Evolutionary conservation across 1,140 invertebrate genomes (phyloP).

Genomic region (Eupristina koningsbergeri): DNA sequence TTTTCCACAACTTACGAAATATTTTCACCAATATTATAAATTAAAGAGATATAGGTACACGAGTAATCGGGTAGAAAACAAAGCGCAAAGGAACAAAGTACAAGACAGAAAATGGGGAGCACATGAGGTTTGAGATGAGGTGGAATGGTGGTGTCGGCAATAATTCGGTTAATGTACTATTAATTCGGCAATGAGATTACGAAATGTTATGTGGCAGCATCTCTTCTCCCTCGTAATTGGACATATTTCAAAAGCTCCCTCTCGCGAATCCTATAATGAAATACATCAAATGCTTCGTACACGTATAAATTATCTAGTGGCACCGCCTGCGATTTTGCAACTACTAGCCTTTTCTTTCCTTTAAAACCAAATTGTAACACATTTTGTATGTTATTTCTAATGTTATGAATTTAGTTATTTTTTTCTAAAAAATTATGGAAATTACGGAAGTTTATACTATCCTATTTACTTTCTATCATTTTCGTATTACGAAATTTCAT

Average conservation of each 20-base stretch:
- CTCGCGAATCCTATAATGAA: slow-evolving; percentile 2
- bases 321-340: not conserved
- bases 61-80: not conserved
- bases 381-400: no score
- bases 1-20: no score
- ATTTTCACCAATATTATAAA: no score
- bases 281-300: slow-evolving; percentile 36
- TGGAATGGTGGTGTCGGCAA: not conserved
- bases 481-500: no score
- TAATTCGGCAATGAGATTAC: slow-evolving; percentile 37
- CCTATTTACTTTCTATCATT: no score
- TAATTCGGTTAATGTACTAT: slow-evolving; percentile 40
- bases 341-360: not conserved
- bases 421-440: no score
- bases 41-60: no score
- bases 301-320: slow-evolving; percentile 31
- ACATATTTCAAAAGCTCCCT: slow-evolving; percentile 18
- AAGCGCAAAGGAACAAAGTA: not conserved
- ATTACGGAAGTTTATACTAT: no score
- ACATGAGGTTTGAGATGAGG: not conserved
- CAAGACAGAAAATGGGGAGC: not conserved
- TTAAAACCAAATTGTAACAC: not conserved
- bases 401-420: no score
- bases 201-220: not conserved
- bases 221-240: slow-evolving; percentile 20